A percentile compares a stretch with the other conserved stretches of the same genome.
These are phyloP conservation scores for Drosophila pachea DNA, from an alignment of 1,140 invertebrate species.

Conservation along the genomic window DNA sequence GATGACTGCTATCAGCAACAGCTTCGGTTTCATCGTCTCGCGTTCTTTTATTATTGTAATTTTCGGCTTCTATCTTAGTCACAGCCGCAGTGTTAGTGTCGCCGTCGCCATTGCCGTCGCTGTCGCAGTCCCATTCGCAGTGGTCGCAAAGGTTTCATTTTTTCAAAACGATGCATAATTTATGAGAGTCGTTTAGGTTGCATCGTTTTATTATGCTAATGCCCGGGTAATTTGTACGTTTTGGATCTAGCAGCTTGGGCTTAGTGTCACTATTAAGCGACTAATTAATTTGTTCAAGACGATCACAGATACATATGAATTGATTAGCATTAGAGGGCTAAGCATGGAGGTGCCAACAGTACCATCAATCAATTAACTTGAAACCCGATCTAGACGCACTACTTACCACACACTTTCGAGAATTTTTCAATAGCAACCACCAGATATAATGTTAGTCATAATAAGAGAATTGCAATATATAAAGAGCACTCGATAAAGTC, in stretches of 20 bases:
- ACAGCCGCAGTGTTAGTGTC: too few species aligned
- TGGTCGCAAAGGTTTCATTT: conserved; percentile 62
- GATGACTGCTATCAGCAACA: conserved; percentile 61
- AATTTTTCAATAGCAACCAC: conserved; percentile 53
- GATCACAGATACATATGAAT: conserved; percentile 51
- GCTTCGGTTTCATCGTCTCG: conserved; percentile 50
- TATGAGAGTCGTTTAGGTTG: conserved; percentile 65
- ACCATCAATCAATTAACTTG: conserved; percentile 65
- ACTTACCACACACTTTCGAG: conserved; percentile 10
- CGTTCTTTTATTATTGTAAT: conserved; percentile 60
- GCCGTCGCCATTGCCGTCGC: conserved; percentile 1
- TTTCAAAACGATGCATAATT: conserved; percentile 74
- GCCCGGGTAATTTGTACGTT: conserved; percentile 69
- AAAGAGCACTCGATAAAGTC: conserved; percentile 50
- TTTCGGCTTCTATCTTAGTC: conserved; percentile 21
- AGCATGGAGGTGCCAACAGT: conserved; percentile 70
- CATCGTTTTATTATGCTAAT: conserved; percentile 77
- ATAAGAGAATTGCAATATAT: conserved; percentile 50
- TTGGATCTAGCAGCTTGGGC: conserved; percentile 57
- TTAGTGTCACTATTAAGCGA: conserved; percentile 77
- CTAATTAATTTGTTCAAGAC: conserved; percentile 77
- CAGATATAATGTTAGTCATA: conserved; percentile 28
- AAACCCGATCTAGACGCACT: neutral
- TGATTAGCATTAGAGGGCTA: conserved; percentile 66
- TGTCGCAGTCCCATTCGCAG: neutral